Evolutionary conservation across 1,140 invertebrate species (phyloP), one percentile per base, ranked within the genome.

Genomic region (Caenorhabditis remanei): DNA sequence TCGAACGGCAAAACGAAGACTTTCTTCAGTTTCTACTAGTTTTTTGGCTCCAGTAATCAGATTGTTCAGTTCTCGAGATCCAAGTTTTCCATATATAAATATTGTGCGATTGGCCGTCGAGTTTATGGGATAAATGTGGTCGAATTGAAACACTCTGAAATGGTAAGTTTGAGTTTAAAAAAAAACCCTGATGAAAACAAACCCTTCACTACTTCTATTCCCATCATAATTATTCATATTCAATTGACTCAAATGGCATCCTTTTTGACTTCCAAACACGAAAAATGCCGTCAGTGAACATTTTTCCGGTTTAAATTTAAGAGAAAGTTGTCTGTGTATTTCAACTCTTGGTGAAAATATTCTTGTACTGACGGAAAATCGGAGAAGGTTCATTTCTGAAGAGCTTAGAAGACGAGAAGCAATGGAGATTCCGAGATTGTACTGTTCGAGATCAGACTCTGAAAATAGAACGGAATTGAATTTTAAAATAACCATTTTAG

Each of bases 131-230:
- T 24, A 79, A 24, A 79, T 32, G 53, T 79, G 71, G 24, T 79
- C 71, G 46, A 79, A 79, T 50, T 13, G n/a, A n/a, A 24, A 79
- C 11, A 79, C 41, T 79, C 71, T 79, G 71, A 43, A 71, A 46
- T 32, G 2, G 32, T 2, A 71, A 71, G 1, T 16, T 7, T 9
- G 2, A 58, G 14, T 58, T 19, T 1, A 53, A 1, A 16, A 53
- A 53, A 4, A 53, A 53, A n/a, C n/a, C n/a, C 50, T 53, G 50
- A 53, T 13, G 9, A 53, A 53, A 53, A 9, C 13, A 58, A 65
- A 32, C 32, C 32, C 32, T 24, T 65, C 21, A 41, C 61, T 65
- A 1, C 16, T 65, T 0, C 24, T 19, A 79, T 43, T 79, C 3
- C 14, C n/a, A 50, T 48, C 19, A 79, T 50, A 50, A 4, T 21